Percentiles rank a stretch among this genome's conserved stretches.
Conservation (phyloP, 2,797 vertebrate genomes). For the Chaetophractus vellerosus region DNA sequence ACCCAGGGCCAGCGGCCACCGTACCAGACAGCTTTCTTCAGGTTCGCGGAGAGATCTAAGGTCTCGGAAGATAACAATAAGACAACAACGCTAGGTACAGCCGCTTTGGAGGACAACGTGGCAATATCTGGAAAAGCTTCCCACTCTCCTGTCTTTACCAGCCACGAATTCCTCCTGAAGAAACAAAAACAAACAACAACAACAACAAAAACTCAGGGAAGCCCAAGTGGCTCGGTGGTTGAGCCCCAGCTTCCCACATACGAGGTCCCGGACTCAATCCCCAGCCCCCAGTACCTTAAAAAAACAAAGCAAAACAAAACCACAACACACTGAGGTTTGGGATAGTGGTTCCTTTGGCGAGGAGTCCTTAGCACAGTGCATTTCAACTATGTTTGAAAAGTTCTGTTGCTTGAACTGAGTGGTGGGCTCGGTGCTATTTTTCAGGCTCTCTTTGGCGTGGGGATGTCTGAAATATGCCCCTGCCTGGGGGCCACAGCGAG, state of each 20-base stretch:
- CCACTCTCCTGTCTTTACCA: rapidly evolving
- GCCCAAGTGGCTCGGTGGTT: too few species aligned
- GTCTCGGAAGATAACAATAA: neutral
- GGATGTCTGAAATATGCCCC: neutral
- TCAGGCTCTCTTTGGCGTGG: neutral
- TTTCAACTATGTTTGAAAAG: neutral
- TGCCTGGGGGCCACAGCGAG: neutral
- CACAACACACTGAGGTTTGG: neutral
- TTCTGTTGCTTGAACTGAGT: neutral
- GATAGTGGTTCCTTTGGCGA: too few species aligned
- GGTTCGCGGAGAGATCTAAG: neutral
- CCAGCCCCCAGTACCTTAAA: too few species aligned
- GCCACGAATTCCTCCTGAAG: neutral
- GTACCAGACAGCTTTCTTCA: neutral
- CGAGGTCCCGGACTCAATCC: too few species aligned
- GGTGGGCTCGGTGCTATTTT: neutral
- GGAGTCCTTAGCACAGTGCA: neutral
- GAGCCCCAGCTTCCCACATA: too few species aligned
- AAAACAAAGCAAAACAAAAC: too few species aligned
- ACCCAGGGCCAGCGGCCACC: neutral
- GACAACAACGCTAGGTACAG: too few species aligned
- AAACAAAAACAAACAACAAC: too few species aligned
- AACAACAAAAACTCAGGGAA: too few species aligned
- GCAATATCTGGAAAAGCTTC: neutral
- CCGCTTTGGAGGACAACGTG: neutral